Conservation (phyloP, 2,797 vertebrate genomes). For the Trichosurus vulpecula region DNA sequence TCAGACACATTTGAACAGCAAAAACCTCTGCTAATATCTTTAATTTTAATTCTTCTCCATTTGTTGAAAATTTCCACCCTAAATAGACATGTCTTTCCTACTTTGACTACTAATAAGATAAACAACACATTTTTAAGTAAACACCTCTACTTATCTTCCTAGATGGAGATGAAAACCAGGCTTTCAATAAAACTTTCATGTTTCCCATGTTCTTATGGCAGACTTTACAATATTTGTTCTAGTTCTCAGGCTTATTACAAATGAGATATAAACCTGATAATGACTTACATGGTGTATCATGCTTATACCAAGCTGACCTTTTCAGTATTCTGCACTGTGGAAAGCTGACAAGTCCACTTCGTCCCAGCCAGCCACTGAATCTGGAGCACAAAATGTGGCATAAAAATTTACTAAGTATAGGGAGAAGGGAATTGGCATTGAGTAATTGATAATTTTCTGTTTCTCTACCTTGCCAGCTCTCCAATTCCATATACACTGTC, state of each 20-base stretch:
- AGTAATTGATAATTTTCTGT: conserved; percentile 41
- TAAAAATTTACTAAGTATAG: conserved; percentile 45
- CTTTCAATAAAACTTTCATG: conserved; percentile 56
- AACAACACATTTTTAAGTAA: conserved; percentile 55
- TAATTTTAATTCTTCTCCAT: conserved; percentile 29
- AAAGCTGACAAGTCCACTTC: conserved; percentile 80
- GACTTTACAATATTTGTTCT: conserved; percentile 81
- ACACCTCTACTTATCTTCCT: conserved; percentile 66
- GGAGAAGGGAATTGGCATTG: conserved; percentile 13
- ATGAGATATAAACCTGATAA: conserved; percentile 83
- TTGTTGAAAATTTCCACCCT: background rate
- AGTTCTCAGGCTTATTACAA: conserved; percentile 79
- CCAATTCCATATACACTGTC: background rate
- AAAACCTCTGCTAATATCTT: background rate
- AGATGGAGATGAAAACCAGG: conserved; percentile 56
- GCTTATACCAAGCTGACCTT: conserved; percentile 83
- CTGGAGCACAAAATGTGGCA: conserved; percentile 56
- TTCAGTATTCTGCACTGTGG: conserved; percentile 82
- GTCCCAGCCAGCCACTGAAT: conserved; percentile 65
- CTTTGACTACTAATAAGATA: conserved; percentile 65
- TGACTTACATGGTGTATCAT: conserved; percentile 84
- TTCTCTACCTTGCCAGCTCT: background rate
- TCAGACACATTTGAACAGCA: background rate
- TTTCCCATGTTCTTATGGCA: conserved; percentile 76
- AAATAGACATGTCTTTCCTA: conserved; percentile 71